These are phyloP conservation scores for Ochropleura leucogaster DNA, from an alignment of 2,888 invertebrate species.

Conservation along the genomic window DNA sequence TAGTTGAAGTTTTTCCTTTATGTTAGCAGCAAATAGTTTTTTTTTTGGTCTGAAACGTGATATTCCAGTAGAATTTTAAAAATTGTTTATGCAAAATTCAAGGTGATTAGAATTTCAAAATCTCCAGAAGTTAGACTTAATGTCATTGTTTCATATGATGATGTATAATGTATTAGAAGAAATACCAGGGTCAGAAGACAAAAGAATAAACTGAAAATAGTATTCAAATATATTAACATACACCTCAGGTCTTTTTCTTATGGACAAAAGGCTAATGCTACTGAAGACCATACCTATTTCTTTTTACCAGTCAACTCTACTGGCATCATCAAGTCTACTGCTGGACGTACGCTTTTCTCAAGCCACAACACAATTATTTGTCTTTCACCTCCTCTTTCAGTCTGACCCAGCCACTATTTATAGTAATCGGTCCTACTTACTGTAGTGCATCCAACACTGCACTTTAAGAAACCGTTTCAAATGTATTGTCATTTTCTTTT, in stretches of 20 bases:
- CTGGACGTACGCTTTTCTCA: background rate
- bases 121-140: background rate
- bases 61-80: background rate
- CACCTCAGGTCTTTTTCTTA: background rate
- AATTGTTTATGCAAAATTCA: background rate
- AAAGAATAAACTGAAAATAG: background rate
- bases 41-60: background rate
- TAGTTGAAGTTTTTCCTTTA: conserved; percentile 2
- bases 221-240: too few species aligned
- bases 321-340: background rate
- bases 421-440: too few species aligned
- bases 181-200: conserved; percentile 11
- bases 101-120: conserved; percentile 14
- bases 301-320: background rate
- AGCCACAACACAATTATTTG: background rate
- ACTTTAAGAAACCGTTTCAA: background rate
- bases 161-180: conserved; percentile 27
- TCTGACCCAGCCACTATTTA: background rate
- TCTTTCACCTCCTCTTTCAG: background rate
- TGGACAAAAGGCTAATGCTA: too few species aligned
- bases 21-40: background rate
- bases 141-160: background rate
- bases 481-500: background rate
- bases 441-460: too few species aligned
- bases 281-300: background rate